These are phyloP conservation scores for Bombyx mandarina DNA, from an alignment of 1,140 invertebrate genomes.

Conservation along the genomic window DNA sequence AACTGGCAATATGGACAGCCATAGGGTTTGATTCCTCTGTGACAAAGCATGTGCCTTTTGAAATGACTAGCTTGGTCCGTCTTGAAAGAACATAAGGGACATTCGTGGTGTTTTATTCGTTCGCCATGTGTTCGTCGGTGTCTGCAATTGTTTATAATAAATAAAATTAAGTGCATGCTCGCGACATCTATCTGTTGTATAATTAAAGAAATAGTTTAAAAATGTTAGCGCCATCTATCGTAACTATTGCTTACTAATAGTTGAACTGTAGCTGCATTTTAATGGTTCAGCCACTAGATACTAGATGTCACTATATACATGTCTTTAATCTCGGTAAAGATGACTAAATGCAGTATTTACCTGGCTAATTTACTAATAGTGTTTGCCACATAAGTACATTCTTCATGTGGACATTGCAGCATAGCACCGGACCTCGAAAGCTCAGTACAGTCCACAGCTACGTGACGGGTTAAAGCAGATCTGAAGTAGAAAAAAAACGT, in stretches of 20 bases:
- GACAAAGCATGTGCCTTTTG: constrained; percentile 81
- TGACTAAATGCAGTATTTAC: constrained; percentile 39
- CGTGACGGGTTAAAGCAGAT: constrained; percentile 65
- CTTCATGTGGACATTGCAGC: constrained; percentile 73
- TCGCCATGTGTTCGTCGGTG: constrained; percentile 71
- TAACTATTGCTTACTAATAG: too few relatives aligned
- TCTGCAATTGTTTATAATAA: constrained; percentile 41
- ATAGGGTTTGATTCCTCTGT: constrained; percentile 88
- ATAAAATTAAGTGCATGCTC: too few relatives aligned
- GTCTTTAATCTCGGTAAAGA: not conserved
- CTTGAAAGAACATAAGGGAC: constrained; percentile 77
- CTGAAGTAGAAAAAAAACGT: constrained; percentile 18
- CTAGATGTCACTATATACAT: constrained; percentile 7
- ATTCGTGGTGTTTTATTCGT: constrained; percentile 72
- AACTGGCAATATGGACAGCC: constrained; percentile 87
- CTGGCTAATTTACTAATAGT: constrained; percentile 75
- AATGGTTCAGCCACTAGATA: not conserved
- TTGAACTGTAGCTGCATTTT: not conserved
- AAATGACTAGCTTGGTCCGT: constrained; percentile 79
- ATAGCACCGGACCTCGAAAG: constrained; percentile 44
- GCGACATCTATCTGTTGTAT: too few relatives aligned
- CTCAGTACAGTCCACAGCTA: constrained; percentile 18
- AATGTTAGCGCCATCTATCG: not conserved
- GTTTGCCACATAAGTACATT: constrained; percentile 77
- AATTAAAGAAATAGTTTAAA: not conserved